Evolutionary conservation across 2,888 invertebrate species (phyloP), one percentile per base, ranked within the genome.

Genomic region (Herminia tarsipennalis): DNA sequence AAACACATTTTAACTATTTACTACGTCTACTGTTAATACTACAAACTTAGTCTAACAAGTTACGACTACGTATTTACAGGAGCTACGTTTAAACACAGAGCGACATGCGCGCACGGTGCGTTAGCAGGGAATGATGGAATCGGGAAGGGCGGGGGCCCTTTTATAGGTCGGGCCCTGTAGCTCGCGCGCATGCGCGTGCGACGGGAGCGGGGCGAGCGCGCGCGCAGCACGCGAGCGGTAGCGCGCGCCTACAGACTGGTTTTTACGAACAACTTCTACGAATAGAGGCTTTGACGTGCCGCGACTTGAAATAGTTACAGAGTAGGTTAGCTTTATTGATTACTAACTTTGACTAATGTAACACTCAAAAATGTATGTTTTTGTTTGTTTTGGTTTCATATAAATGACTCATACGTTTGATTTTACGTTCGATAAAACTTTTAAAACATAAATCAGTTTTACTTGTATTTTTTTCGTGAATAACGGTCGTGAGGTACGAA

Each of bases 1-100:
- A 93, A 83, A 86, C 93, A 93, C 93, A 93, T 93, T 56, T 56
- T 65, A 48, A 52, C 41, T 51, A 78, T 83, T 68, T 73, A 73
- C 72, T 56, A 48, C 54, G 28, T 30, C 76, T 75, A 63, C 62
- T 53, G 62, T 51, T 61, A n/a, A 63, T 78, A 79, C 70, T 73
- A 74, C 68, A 66, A 74, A 76, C 73, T 83, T 72, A 81, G 66
- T 74, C 73, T 78, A 84, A 76, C 77, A 81, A 56, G 58, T 50
- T 81, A 79, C 76, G 76, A 78, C 84, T 88, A 88, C 84, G 88
- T 88, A 88, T 88, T 81, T 88, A 88, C 88, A 88, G 73, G 59
- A 42, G 67, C 65, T 67, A 68, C 57, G 66, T 61, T 66, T 72
- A 63, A 72, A 54, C 46, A 68, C 47, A 70, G 62, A 79, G 73